These are phyloP conservation scores for Anguilla obscura DNA, from an alignment of 2,797 vertebrate species.

Conservation along the genomic window DNA sequence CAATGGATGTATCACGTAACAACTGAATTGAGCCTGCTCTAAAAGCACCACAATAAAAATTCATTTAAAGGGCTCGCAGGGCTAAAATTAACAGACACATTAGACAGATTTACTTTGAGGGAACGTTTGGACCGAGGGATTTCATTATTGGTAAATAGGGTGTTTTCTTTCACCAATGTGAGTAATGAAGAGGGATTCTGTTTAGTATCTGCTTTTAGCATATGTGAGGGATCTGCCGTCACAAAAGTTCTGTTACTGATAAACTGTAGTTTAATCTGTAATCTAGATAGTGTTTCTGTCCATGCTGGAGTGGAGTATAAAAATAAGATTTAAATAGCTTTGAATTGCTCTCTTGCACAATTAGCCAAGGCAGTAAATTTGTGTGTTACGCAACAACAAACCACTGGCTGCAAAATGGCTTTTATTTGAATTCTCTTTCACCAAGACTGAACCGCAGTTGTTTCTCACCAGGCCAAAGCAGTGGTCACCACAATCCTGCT, in stretches of 20 bases:
- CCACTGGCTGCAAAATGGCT: constrained; percentile 32
- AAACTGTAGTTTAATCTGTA: constrained; percentile 25
- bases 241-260: constrained; percentile 26
- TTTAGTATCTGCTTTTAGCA: neutral
- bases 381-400: constrained; percentile 45
- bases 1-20: constrained; percentile 50
- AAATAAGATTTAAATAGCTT: constrained; percentile 30
- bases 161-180: constrained; percentile 36
- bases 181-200: constrained; percentile 20
- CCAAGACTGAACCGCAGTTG: constrained; percentile 43
- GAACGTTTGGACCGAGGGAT: constrained; percentile 31
- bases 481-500: constrained; percentile 59
- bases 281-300: constrained; percentile 21
- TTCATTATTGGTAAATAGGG: constrained; percentile 32
- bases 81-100: constrained; percentile 19
- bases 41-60: constrained; percentile 40
- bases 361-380: constrained; percentile 46
- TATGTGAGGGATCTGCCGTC: neutral
- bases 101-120: neutral
- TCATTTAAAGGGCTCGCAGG: constrained; percentile 42
- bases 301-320: constrained; percentile 35
- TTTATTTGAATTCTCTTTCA: constrained; percentile 34
- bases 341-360: constrained; percentile 42
- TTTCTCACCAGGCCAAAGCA: constrained; percentile 29
- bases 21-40: constrained; percentile 49